Percentiles rank a stretch among this genome's conserved stretches.
phyloP scores from a whole-genome alignment of 2,113 vertebrate genomes.

The Archocentrus centrarchus region DNA sequence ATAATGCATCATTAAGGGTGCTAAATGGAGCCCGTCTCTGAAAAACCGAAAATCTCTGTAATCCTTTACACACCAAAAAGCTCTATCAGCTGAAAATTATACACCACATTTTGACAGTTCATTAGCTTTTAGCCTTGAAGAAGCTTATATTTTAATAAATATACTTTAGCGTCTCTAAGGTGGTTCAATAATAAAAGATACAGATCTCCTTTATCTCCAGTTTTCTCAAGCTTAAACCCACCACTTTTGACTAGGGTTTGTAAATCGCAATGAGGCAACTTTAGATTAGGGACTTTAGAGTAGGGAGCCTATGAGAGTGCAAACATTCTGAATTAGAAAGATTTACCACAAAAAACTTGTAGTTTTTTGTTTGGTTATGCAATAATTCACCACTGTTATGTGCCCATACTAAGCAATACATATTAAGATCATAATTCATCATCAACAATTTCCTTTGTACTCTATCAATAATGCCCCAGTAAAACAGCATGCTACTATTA shows the following conservation, averaged over 20 bases:
- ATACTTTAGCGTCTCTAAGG: neutral
- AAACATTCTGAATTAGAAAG: neutral
- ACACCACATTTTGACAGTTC: neutral
- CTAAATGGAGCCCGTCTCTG: neutral
- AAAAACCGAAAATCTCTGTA: neutral
- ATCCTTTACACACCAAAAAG: neutral
- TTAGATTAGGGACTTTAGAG: neutral
- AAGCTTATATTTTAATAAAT: constrained; percentile 1
- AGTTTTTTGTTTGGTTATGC: neutral
- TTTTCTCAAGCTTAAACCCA: neutral
- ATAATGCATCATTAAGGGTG: neutral
- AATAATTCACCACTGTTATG: neutral
- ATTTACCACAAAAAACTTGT: neutral
- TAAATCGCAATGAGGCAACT: neutral
- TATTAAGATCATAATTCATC: neutral
- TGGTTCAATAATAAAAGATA: neutral
- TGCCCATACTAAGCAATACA: neutral
- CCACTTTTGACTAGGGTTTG: neutral
- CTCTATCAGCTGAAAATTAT: neutral
- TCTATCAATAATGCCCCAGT: neutral
- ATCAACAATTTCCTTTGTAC: neutral
- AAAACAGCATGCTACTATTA: neutral
- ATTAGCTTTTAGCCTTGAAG: neutral
- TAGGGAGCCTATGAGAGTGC: neutral
- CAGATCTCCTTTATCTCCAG: neutral